phyloP scores from a whole-genome alignment of 2,888 invertebrate species.

The Habrosyne pyritoides region DNA sequence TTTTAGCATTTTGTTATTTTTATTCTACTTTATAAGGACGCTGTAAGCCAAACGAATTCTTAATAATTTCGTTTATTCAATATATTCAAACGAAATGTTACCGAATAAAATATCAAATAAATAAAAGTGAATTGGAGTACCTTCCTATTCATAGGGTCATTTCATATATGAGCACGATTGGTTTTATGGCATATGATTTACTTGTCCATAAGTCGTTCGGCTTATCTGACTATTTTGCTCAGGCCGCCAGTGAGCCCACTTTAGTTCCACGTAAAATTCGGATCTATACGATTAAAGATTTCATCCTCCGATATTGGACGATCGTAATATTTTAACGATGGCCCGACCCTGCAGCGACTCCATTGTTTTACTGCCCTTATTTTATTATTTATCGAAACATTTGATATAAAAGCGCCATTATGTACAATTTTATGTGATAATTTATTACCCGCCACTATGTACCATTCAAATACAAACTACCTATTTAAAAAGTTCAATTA shows the following conservation, averaged over 20 bases:
- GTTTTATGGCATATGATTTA: constrained; percentile 64
- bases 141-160: constrained; percentile 13
- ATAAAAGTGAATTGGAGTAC: constrained; percentile 11
- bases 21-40: too few relatives aligned
- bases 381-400: constrained; percentile 81
- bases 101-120: constrained; percentile 8
- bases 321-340: constrained; percentile 81
- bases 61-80: neutral
- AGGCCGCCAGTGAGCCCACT: constrained; percentile 49
- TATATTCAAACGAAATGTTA: neutral
- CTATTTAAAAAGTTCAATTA: neutral
- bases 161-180: constrained; percentile 52
- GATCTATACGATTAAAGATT: constrained; percentile 75
- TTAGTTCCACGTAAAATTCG: constrained; percentile 64
- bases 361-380: constrained; percentile 75
- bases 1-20: neutral
- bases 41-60: too few relatives aligned
- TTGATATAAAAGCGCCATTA: constrained; percentile 71
- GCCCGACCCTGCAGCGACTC: constrained; percentile 61
- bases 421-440: constrained; percentile 71
- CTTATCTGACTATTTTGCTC: constrained; percentile 62
- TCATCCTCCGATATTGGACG: constrained; percentile 75
- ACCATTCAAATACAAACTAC: neutral
- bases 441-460: constrained; percentile 42
- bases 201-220: constrained; percentile 49